A percentile compares a stretch with the other conserved stretches of the same genome.
Evolutionary conservation across 2,888 invertebrate genomes (phyloP).

Genomic region (Drosophila multiciliata): DNA sequence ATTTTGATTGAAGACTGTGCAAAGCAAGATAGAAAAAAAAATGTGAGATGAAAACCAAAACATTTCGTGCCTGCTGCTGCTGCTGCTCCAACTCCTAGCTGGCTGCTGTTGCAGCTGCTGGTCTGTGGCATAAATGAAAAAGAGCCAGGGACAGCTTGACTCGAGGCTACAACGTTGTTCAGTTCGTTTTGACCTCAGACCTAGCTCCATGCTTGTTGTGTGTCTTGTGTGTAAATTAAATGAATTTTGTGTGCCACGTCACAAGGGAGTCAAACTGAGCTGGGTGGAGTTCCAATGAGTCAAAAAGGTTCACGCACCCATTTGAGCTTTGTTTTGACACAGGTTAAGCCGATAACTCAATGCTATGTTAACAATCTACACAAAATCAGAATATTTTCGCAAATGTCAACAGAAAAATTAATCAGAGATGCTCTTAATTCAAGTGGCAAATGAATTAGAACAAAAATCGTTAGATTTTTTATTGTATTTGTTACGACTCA

Average conservation of each 20-base stretch:
- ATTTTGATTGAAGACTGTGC: constrained; percentile 75
- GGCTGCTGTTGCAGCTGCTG: not conserved
- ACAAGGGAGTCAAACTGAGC: not conserved
- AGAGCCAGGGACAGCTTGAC: constrained; percentile 17
- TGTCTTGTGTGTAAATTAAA: constrained; percentile 68
- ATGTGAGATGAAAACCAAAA: constrained; percentile 10
- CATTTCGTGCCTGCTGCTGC: constrained; percentile 13
- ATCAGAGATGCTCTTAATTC: constrained; percentile 4
- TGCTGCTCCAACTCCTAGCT: not conserved
- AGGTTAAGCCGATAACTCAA: constrained; percentile 30
- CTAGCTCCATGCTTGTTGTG: constrained; percentile 42
- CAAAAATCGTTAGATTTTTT: not conserved
- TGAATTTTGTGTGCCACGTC: constrained; percentile 42
- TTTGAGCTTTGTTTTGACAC: constrained; percentile 20
- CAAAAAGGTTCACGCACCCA: not conserved
- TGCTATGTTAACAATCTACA: constrained; percentile 22
- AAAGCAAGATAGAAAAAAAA: constrained; percentile 16
- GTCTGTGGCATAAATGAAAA: constrained; percentile 20
- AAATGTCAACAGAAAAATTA: constrained; percentile 13
- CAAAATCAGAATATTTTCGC: constrained; percentile 9
- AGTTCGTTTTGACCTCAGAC: constrained; percentile 33
- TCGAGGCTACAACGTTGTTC: constrained; percentile 6
- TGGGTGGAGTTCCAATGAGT: not conserved
- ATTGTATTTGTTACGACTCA: not conserved
- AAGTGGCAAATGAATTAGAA: not conserved